Evolutionary conservation across 2,797 vertebrate species (phyloP), one percentile per base, ranked within the genome.

Genomic region (Myiotriccus ornatus): DNA sequence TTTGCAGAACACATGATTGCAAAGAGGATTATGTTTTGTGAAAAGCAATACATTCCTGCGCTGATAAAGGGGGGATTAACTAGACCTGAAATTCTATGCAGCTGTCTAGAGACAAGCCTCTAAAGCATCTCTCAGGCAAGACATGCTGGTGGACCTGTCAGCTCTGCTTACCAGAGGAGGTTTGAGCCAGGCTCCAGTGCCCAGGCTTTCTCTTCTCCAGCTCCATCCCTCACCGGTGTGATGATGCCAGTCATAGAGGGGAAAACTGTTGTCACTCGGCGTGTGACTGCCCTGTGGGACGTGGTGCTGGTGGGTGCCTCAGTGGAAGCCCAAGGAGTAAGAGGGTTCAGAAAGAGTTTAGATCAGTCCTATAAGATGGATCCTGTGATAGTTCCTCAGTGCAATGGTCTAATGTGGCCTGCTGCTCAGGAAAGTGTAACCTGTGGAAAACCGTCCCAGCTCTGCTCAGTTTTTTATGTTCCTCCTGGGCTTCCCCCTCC

Each of bases 1-100:
- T 93, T 71, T 67, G 37, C 57, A 77, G 86, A 96, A 87, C 97
- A 95, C 83, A 81, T 96, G 97, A 96, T 35, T 82, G 73, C 79
- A 97, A 97, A 97, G 97, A 93, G 93, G 96, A 97, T 97, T 97
- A 96, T 10, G 65, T 60, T 92, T 73, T 39, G 25, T 92, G 86
- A 56, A 89, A 93, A 90, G 84, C 62, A 94, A 93, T 87, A 69
- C 86, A 96, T 96, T 96, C 91, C 88, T 92, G 56, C 0, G 4
- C 78, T 93, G 62, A 74, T 94, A 84, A 92, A 94, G 73, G 46
- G 21, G 43, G 83, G 84, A 91, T 96, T 95, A 96, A 82, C 71
- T 49, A 85, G 84, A 82, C 47, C 80, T 80, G 71, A 75, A 92
- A 67, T 59, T 80, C 5, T 0, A 53, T 4, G 2, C 0, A 0